Conservation (phyloP, 2,888 invertebrate species). For the Erebia ligea region DNA sequence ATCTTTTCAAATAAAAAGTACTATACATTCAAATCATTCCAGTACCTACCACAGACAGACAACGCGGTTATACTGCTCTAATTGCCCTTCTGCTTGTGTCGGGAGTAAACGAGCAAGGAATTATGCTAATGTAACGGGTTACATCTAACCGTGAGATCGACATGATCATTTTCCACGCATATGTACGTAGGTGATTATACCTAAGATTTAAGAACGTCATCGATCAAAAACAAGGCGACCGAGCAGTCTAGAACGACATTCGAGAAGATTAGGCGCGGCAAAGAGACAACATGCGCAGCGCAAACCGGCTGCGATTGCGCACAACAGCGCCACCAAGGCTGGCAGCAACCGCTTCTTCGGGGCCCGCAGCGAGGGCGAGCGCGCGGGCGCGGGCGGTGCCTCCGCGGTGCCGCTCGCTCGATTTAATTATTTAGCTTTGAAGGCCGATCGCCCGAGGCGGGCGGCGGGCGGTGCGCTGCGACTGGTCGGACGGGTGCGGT, state of each 20-base stretch:
- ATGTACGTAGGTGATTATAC: conserved; percentile 22
- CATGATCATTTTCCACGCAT: conserved; percentile 41
- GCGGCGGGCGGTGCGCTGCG: conserved; percentile 63
- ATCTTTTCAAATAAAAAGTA: too few species aligned
- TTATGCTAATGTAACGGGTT: conserved; percentile 5
- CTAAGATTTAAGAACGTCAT: conserved; percentile 49
- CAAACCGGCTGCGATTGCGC: conserved; percentile 80
- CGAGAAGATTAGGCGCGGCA: conserved; percentile 70
- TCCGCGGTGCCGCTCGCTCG: conserved; percentile 61
- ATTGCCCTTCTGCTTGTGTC: too few species aligned
- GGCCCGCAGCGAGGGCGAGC: conserved; percentile 50
- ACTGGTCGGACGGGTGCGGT: conserved; percentile 81
- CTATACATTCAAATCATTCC: too few species aligned
- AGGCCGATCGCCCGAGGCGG: conserved; percentile 82
- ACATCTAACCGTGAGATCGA: conserved; percentile 23
- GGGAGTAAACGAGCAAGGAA: background rate
- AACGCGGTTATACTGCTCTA: too few species aligned
- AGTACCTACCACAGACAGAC: too few species aligned
- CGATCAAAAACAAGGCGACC: conserved; percentile 56
- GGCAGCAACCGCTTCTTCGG: conserved; percentile 76
- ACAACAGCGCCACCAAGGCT: conserved; percentile 81
- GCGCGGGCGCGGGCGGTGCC: conserved; percentile 48
- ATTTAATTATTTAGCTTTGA: conserved; percentile 80
- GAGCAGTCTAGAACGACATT: conserved; percentile 61
- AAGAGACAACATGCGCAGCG: conserved; percentile 62